A percentile compares a stretch with the other conserved stretches of the same genome.
These are phyloP conservation scores for Pangasianodon gigas DNA, from an alignment of 2,113 vertebrate species.

Conservation along the genomic window DNA sequence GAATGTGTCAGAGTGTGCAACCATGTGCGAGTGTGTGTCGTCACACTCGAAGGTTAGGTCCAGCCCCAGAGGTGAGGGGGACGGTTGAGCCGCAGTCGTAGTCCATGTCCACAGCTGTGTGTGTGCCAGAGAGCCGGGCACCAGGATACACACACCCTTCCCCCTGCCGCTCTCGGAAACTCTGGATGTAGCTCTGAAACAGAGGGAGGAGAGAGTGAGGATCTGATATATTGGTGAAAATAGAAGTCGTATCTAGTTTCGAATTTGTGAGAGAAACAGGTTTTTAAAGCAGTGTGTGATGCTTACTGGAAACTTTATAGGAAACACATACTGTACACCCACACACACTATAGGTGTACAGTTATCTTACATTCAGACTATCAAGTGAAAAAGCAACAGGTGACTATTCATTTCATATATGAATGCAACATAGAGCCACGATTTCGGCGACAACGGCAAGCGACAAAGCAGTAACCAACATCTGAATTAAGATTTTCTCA, in stretches of 20 bases:
- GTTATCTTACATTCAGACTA: background rate
- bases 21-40: constrained; percentile 49
- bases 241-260: background rate
- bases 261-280: background rate
- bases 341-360: background rate
- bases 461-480: background rate
- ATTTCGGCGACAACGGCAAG: background rate
- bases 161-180: constrained; percentile 92
- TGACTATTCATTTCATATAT: background rate
- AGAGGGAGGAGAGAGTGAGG: background rate
- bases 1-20: constrained; percentile 21
- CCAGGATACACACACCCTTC: constrained; percentile 74
- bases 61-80: constrained; percentile 82
- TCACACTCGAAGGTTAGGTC: constrained; percentile 82
- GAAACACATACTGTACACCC: background rate
- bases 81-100: constrained; percentile 87
- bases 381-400: background rate
- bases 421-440: background rate
- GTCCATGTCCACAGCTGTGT: constrained; percentile 83
- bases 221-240: background rate
- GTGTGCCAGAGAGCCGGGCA: constrained; percentile 77
- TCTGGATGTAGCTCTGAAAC: constrained; percentile 96
- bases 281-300: background rate
- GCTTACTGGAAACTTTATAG: background rate
- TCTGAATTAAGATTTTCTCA: background rate